These are phyloP conservation scores for Epirrhoe alternata DNA, from an alignment of 2,888 invertebrate genomes.

Conservation along the genomic window DNA sequence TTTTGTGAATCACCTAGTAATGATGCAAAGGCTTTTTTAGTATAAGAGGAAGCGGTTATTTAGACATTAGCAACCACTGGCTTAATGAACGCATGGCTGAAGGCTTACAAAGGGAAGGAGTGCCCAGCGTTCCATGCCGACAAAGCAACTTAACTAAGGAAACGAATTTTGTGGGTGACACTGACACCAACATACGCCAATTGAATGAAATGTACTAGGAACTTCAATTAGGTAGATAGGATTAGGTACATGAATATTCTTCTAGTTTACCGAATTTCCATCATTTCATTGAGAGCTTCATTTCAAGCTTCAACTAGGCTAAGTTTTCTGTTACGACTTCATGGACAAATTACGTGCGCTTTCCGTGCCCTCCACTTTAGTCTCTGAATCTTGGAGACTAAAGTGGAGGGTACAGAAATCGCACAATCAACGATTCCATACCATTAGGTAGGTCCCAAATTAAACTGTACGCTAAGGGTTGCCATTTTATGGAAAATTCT, in stretches of 20 bases:
- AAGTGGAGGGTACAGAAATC: constrained; percentile 50
- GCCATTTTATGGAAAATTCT: not conserved
- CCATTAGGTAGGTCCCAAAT: constrained; percentile 8
- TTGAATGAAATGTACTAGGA: no score
- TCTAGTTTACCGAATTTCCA: no score
- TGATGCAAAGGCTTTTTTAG: no score
- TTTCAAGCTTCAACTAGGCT: not conserved
- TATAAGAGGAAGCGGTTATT: no score
- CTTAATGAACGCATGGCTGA: constrained; percentile 32
- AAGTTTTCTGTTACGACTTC: not conserved
- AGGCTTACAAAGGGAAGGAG: constrained; percentile 29
- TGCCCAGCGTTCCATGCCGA: constrained; percentile 19
- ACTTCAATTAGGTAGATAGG: no score
- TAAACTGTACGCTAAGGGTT: not conserved
- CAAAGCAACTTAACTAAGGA: not conserved
- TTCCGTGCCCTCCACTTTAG: constrained; percentile 47
- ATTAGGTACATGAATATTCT: no score
- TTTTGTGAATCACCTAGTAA: no score
- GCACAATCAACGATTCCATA: constrained; percentile 52
- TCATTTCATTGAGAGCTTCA: no score
- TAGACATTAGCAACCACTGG: constrained; percentile 5
- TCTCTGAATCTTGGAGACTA: constrained; percentile 47
- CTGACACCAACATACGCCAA: no score
- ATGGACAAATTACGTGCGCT: constrained; percentile 49
- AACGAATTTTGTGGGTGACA: no score